phyloP scores from a whole-genome alignment of 2,888 invertebrate species.

The Cremastinae sp. region DNA sequence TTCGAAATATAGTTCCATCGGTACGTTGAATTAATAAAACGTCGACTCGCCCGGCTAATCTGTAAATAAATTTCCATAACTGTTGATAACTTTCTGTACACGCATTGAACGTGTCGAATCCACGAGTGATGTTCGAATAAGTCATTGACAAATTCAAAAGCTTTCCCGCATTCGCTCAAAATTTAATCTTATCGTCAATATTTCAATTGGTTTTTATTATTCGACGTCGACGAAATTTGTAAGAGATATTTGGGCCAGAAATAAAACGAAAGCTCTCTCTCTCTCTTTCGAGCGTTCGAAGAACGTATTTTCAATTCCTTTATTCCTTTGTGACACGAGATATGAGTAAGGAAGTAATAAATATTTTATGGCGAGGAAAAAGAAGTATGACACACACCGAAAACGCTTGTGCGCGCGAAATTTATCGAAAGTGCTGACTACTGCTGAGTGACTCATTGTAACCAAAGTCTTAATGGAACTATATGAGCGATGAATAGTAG shows the following conservation, averaged over 20 bases:
- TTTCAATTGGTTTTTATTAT: too few relatives aligned
- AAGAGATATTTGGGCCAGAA: too few relatives aligned
- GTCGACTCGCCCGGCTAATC: conserved; percentile 6
- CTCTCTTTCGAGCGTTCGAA: too few relatives aligned
- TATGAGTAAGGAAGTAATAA: not conserved
- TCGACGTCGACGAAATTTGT: too few relatives aligned
- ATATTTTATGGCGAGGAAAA: not conserved
- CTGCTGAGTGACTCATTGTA: conserved; percentile 16
- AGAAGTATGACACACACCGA: not conserved
- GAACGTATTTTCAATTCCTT: too few relatives aligned
- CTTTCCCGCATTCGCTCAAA: too few relatives aligned
- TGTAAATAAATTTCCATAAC: not conserved
- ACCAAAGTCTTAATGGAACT: conserved; percentile 28
- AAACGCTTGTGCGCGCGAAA: not conserved
- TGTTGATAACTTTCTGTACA: not conserved
- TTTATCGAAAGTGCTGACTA: conserved; percentile 6
- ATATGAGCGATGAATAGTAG: conserved; percentile 36
- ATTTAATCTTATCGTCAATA: too few relatives aligned
- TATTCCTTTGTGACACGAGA: not conserved
- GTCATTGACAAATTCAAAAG: not conserved
- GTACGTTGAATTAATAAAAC: not conserved
- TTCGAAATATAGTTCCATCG: not conserved
- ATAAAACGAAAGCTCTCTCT: too few relatives aligned
- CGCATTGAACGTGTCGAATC: not conserved
- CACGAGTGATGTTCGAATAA: not conserved